Conservation (phyloP, 1,140 invertebrate species). For the Laupala kohalensis region DNA sequence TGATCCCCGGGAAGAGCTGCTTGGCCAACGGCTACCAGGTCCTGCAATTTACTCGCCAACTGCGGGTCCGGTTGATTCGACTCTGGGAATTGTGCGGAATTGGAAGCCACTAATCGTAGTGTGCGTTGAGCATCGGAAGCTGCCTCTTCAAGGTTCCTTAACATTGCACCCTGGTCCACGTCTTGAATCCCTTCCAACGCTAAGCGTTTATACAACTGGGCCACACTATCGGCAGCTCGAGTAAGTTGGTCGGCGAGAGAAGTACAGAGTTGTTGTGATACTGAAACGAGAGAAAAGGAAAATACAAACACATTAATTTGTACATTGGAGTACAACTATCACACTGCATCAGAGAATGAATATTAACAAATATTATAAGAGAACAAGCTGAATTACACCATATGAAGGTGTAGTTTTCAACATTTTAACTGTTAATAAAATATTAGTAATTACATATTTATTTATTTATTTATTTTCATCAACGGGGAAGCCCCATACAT, state of each 20-base stretch:
- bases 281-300: constrained; percentile 29
- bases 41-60: constrained; percentile 23
- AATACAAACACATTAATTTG: no score
- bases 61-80: constrained; percentile 24
- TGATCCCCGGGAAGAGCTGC: constrained; percentile 27
- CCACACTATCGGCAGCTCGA: constrained; percentile 46
- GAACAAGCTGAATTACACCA: no score
- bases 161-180: constrained; percentile 21
- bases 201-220: constrained; percentile 46
- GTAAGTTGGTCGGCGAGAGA: constrained; percentile 48
- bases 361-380: no score
- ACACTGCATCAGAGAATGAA: no score
- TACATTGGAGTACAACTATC: no score
- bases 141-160: constrained; percentile 28
- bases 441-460: no score
- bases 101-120: constrained; percentile 25
- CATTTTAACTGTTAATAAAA: no score
- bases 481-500: no score
- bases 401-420: no score
- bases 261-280: constrained; percentile 46
- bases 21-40: constrained; percentile 24
- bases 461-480: no score
- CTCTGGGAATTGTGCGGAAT: constrained; percentile 18
- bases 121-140: constrained; percentile 31
- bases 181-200: constrained; percentile 24